Evolutionary conservation across 2,113 vertebrate genomes (phyloP).

Genomic region (Vulpes vulpes): DNA sequence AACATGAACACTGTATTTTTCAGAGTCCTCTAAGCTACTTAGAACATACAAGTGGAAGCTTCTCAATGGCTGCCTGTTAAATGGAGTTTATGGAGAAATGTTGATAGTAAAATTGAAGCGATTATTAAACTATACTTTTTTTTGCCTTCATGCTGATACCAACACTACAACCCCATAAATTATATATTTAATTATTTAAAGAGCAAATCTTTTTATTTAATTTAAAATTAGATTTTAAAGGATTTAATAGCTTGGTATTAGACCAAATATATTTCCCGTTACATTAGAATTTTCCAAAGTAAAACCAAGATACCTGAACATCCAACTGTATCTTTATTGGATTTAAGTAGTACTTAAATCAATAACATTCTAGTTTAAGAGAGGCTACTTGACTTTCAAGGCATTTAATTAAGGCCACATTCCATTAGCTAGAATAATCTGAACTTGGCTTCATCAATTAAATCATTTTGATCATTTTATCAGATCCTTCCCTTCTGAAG

Average conservation of each 20-base stretch:
- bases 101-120: neutral
- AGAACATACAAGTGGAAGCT: neutral
- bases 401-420: conserved; percentile 52
- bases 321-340: neutral
- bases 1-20: neutral
- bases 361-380: conserved; percentile 49
- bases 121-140: neutral
- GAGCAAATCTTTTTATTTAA: neutral
- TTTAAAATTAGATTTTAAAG: conserved; percentile 25
- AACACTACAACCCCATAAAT: neutral
- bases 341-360: conserved; percentile 55
- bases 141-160: neutral
- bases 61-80: neutral
- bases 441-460: neutral
- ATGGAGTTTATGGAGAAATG: neutral
- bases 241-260: conserved; percentile 5
- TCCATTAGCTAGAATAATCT: conserved; percentile 42
- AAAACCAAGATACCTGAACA: conserved; percentile 34
- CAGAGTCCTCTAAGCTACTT: neutral
- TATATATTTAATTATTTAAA: neutral
- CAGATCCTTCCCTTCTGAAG: neutral
- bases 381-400: conserved; percentile 4
- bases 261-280: neutral
- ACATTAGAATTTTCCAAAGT: neutral
- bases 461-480: conserved; percentile 47